Percentiles rank a stretch among this genome's conserved stretches.
These are phyloP conservation scores for Goniozus legneri DNA, from an alignment of 1,140 invertebrate genomes.

Conservation along the genomic window DNA sequence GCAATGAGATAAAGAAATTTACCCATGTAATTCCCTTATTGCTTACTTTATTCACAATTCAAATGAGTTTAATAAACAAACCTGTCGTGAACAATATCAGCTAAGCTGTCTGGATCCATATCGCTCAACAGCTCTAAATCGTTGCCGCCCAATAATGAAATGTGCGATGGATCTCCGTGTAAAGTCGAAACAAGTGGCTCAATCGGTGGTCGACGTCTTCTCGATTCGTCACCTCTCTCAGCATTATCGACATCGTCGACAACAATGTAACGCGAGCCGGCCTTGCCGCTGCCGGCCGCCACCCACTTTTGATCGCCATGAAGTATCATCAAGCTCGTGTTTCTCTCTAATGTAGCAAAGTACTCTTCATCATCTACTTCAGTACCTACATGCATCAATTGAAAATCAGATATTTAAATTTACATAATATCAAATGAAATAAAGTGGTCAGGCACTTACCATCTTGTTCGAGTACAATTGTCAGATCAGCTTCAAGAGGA, in stretches of 20 bases:
- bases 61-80: slow-evolving; percentile 43
- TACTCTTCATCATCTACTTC: slow-evolving; percentile 88
- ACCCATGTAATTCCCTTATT: background rate
- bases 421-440: background rate
- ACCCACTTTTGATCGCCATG: slow-evolving; percentile 72
- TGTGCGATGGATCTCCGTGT: slow-evolving; percentile 74
- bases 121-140: slow-evolving; percentile 78
- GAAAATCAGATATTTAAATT: too few relatives aligned
- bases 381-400: slow-evolving; percentile 55
- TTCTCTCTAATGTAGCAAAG: slow-evolving; percentile 77
- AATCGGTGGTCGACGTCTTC: slow-evolving; percentile 50
- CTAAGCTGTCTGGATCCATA: slow-evolving; percentile 80
- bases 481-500: slow-evolving; percentile 59
- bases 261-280: slow-evolving; percentile 57
- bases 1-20: slow-evolving; percentile 48
- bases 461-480: slow-evolving; percentile 76
- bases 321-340: slow-evolving; percentile 78
- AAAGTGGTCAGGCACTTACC: slow-evolving; percentile 41
- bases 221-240: slow-evolving; percentile 54
- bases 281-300: slow-evolving; percentile 39
- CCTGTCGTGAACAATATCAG: slow-evolving; percentile 74
- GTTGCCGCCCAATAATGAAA: slow-evolving; percentile 74
- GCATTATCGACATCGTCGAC: slow-evolving; percentile 68
- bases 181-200: slow-evolving; percentile 65
- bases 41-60: slow-evolving; percentile 8